Base-by-base conservation (phyloP, 2,888 invertebrate species). In the Patella ulyssiponensis region DNA sequence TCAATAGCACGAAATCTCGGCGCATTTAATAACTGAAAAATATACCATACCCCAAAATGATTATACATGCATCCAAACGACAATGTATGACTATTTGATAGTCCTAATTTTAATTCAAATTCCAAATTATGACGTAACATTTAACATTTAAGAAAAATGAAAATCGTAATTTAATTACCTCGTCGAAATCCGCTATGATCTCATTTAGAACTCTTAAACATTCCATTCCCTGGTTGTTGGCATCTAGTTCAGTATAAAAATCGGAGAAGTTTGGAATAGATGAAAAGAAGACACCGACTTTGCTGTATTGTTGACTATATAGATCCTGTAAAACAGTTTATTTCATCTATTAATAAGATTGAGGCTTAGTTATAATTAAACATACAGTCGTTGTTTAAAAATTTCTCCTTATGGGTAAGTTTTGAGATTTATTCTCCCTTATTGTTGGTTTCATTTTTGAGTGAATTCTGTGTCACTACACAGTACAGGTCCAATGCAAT, bases 231-330 rank as follows among this genome's bases (percentile, higher is more conserved):
- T 97, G 96, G 92, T 96, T 96, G 91, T 96, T 97, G 23, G 96
- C 96, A 91, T 96, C 96, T 83, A 97, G 93, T 93, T 97, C 97
- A 91, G 96, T 96, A 92, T 97, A 97, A 93, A 97, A 97, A 92
- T 97, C 97, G 92, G 96, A 96, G 93, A 97, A 97, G 93, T 97
- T 97, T 87, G 97, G 96, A 90, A 97, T 96, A 80, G 96, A 96
- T 51, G 96, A 97, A 92, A 97, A 97, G 85, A 97, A 95, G 51
- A 97, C 97, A 73, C 97, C 97, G 75, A 97, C 96, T 88, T 96
- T 95, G 86, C 95, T 95, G 93, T 97, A 97, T 92, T 96, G 96
- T 93, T 97, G 97, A 93, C 97, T 96, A 93, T 97, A 97, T 88
- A 97, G 94, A 92, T 96, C 97, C 96, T 96, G 94, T 88, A 84